Evolutionary conservation across 2,888 invertebrate species (phyloP).

Genomic region (Nemotelus pantherinus): DNA sequence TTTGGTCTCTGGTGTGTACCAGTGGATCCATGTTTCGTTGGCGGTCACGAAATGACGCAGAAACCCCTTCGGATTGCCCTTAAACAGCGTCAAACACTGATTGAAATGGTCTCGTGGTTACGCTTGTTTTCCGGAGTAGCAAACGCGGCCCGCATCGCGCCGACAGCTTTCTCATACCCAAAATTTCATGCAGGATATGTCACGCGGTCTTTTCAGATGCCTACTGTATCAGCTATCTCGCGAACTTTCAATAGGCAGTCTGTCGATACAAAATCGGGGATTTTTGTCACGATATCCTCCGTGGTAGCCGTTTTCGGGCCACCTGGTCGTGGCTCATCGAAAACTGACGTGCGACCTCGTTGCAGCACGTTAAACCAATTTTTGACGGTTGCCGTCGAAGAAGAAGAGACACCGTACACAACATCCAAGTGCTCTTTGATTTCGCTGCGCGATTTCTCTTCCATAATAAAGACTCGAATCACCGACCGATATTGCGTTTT

Average conservation of each 20-base stretch:
- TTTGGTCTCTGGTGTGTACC: too few relatives aligned
- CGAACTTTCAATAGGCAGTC: neutral
- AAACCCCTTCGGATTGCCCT: too few relatives aligned
- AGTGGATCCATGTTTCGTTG: too few relatives aligned
- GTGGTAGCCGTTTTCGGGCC: slow-evolving; percentile 8
- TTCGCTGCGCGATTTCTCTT: slow-evolving; percentile 30
- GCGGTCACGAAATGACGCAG: too few relatives aligned
- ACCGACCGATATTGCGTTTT: slow-evolving; percentile 48
- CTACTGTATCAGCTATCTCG: neutral
- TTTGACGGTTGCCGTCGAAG: neutral
- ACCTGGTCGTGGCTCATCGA: neutral
- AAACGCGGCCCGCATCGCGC: neutral
- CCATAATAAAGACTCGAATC: slow-evolving; percentile 45
- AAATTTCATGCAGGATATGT: slow-evolving; percentile 9
- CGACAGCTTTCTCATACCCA: slow-evolving; percentile 3
- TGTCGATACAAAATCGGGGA: neutral
- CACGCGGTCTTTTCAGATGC: neutral
- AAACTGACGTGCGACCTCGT: too few relatives aligned
- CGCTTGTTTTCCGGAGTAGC: neutral
- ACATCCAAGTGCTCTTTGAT: slow-evolving; percentile 38
- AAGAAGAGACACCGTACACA: slow-evolving; percentile 5
- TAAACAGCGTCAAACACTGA: too few relatives aligned
- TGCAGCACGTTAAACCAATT: too few relatives aligned
- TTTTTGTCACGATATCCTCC: neutral
- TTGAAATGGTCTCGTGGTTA: neutral